Base-by-base conservation (phyloP, 2,113 vertebrate genomes). In the Clarias gariepinus region DNA sequence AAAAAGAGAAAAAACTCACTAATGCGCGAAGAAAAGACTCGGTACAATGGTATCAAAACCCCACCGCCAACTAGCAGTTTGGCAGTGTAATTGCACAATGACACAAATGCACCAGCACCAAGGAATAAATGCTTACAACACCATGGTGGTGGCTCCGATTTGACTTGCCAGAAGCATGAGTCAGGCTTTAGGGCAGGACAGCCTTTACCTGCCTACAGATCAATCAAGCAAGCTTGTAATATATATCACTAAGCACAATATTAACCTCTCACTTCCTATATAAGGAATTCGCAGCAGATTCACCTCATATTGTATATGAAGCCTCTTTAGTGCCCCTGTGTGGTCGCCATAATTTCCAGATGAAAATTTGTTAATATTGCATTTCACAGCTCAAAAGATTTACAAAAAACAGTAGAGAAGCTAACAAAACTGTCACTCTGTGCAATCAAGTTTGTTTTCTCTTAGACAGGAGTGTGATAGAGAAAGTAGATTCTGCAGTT, bases 341-440 rank as follows among this genome's bases (percentile, higher is more conserved):
- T 81, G 89, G 91, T 91, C 91, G 88, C 89, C 85, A 89, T 91
- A 90, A 90, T 61, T 87, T 53, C 87, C 85, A 74, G 36, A 11
- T 47, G 23, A 52, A 25, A 21, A 9, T 71, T 2, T 71, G 9
- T 19, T 73, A 19, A 41, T 41, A 11, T 23, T 2, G 69, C 9
- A 23, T 71, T 21, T 41, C 33, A 41, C 15, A 41, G 30, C 33
- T 71, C 33, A 71, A 71, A 47, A 23, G 8, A 5, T 19, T 71
- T 16, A 30, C 68, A 68, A 36, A 71, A 71, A 47, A 97, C 93
- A 99, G 98, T 15, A 30, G 12, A 7, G 64, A 30, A 28, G 13
- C 28, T 68, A 68, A 68, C 28, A 68, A 15, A 68, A 64, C n/a
- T 66, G 12, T 66, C n/a, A 66, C 28, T 71, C 68, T 36, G 30